Conservation (phyloP, 2,888 invertebrate genomes). For the Tipula confusa region DNA sequence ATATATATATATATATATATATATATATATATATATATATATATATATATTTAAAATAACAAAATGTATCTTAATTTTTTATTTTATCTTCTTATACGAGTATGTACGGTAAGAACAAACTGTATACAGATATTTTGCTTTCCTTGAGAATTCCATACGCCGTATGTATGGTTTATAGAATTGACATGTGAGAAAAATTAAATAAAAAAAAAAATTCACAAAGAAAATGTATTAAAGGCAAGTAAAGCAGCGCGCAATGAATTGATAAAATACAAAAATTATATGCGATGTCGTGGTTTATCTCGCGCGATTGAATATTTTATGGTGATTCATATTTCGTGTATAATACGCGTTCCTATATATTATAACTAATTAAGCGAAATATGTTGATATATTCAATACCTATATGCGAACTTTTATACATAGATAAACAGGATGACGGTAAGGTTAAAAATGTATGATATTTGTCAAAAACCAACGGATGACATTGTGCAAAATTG, state of each 20-base stretch:
- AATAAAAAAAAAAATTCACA: slow-evolving; percentile 16
- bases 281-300: not conserved
- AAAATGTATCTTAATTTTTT: slow-evolving; percentile 17
- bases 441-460: not conserved
- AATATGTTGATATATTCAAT: not conserved
- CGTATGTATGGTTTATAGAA: slow-evolving; percentile 20
- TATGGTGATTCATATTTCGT: not conserved
- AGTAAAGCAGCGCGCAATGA: slow-evolving; percentile 3
- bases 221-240: slow-evolving; percentile 15
- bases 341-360: not conserved
- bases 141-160: slow-evolving; percentile 16
- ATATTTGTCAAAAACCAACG: not conserved
- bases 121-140: not conserved
- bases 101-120: not conserved
- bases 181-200: slow-evolving; percentile 25
- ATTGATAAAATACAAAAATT: not conserved
- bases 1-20: not conserved
- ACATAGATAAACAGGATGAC: not conserved
- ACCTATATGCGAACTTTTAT: too few species aligned
- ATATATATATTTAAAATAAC: not conserved
- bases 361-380: slow-evolving; percentile 3
- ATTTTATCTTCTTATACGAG: not conserved
- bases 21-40: not conserved
- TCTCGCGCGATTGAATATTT: slow-evolving; percentile 3
- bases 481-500: too few species aligned